These are phyloP conservation scores for Drosophila crucigera DNA, from an alignment of 2,888 invertebrate genomes.

Conservation along the genomic window DNA sequence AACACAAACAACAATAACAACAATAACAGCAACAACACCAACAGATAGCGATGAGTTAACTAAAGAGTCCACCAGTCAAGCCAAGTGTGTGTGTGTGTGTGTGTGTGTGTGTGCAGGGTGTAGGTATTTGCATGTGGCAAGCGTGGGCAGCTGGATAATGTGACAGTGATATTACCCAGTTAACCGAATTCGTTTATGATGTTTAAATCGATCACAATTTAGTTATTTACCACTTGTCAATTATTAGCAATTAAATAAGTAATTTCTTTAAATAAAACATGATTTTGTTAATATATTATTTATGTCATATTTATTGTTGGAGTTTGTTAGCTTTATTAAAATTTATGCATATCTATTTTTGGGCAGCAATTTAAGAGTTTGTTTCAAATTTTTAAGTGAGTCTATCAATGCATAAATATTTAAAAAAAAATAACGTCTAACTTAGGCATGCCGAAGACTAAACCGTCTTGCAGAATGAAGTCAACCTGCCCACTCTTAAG, in stretches of 20 bases:
- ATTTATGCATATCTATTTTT: neutral
- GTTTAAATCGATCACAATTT: constrained; percentile 1
- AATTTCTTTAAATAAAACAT: neutral
- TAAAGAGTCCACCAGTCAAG: neutral
- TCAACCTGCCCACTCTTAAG: neutral
- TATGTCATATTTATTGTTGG: neutral
- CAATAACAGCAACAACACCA: constrained; percentile 22
- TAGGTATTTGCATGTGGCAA: neutral
- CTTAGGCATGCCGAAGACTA: neutral
- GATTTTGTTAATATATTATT: neutral
- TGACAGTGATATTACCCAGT: neutral
- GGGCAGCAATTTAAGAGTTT: neutral
- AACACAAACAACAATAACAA: constrained; percentile 37
- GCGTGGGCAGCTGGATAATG: constrained; percentile 1
- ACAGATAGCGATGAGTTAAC: constrained; percentile 30
- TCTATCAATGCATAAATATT: neutral
- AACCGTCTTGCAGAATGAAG: neutral
- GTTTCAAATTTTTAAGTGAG: neutral
- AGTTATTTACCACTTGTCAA: neutral
- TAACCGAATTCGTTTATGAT: neutral
- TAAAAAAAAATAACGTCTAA: neutral
- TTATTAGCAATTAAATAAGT: neutral
- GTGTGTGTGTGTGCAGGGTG: neutral
- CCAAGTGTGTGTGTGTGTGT: neutral
- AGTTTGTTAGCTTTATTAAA: neutral